Evolutionary conservation across 2,113 vertebrate species (phyloP).

Genomic region (Labeo catla): DNA sequence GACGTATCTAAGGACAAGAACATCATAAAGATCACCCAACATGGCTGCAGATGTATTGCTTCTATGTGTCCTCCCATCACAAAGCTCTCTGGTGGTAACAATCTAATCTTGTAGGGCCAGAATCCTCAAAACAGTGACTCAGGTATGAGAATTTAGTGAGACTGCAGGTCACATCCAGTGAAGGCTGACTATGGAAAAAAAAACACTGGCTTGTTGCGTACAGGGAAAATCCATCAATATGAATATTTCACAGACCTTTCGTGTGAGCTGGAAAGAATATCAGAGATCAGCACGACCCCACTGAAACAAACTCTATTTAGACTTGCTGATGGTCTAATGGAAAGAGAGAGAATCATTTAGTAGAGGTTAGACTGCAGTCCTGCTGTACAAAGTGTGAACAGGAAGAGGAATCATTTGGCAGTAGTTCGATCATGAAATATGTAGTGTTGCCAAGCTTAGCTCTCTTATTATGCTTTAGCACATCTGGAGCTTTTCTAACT

Average conservation of each 20-base stretch:
- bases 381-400: conserved; percentile 25
- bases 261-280: conserved; percentile 64
- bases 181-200: conserved; percentile 63
- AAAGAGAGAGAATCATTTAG: conserved; percentile 42
- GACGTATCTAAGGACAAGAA: background rate
- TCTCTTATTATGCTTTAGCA: conserved; percentile 30
- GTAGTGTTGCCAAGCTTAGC: background rate
- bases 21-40: background rate
- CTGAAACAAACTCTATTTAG: conserved; percentile 71
- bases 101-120: background rate
- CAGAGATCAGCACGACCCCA: conserved; percentile 57
- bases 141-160: background rate
- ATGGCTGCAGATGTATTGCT: background rate
- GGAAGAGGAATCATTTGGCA: background rate
- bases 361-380: conserved; percentile 11
- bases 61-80: background rate
- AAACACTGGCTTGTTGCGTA: conserved; percentile 57
- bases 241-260: conserved; percentile 76
- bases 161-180: conserved; percentile 41
- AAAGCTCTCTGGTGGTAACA: conserved; percentile 1
- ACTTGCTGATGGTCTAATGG: conserved; percentile 25
- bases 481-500: conserved; percentile 31
- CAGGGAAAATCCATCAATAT: conserved; percentile 80
- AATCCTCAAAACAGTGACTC: background rate
- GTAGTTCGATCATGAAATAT: conserved; percentile 31